phyloP scores from a whole-genome alignment of 64 coral and sea anemone genomes.

The Pocillopora verrucosa region DNA sequence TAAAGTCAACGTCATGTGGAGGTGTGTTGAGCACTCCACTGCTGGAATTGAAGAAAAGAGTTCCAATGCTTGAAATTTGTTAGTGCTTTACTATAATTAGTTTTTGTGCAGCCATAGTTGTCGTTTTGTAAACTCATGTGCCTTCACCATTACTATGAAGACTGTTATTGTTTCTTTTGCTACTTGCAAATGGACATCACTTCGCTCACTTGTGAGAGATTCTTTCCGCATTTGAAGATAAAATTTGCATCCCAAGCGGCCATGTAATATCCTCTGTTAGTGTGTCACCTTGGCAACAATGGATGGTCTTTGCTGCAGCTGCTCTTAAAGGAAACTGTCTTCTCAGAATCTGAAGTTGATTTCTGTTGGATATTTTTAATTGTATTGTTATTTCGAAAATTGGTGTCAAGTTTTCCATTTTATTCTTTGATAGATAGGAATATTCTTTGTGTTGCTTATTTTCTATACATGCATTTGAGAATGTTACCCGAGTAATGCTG shows the following conservation, averaged over 20 bases:
- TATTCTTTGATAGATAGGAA: slow-evolving; percentile 17
- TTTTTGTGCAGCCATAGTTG: slow-evolving; percentile 42
- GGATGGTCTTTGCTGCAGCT: slow-evolving; percentile 44
- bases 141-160: slow-evolving; percentile 51
- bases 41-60: slow-evolving; percentile 58
- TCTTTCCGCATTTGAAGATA: slow-evolving; percentile 1
- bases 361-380: slow-evolving; percentile 16
- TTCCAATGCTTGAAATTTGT: slow-evolving; percentile 45
- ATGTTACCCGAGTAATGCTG: slow-evolving; percentile 38
- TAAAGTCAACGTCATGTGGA: slow-evolving; percentile 26
- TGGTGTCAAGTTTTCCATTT: slow-evolving; percentile 31
- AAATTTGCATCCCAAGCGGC: slow-evolving; percentile 30
- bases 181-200: slow-evolving; percentile 43
- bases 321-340: slow-evolving; percentile 40
- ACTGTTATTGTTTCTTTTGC: slow-evolving; percentile 36
- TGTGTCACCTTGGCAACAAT: slow-evolving; percentile 47
- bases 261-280: neutral
- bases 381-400: slow-evolving; percentile 43
- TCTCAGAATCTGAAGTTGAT: slow-evolving; percentile 15
- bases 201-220: neutral
- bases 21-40: slow-evolving; percentile 21
- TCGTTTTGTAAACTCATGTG: slow-evolving; percentile 30
- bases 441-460: neutral
- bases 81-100: slow-evolving; percentile 31
- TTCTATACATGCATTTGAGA: slow-evolving; percentile 5